Evolutionary conservation across 2,888 invertebrate genomes (phyloP).

Genomic region (Trachelus troglodyta): DNA sequence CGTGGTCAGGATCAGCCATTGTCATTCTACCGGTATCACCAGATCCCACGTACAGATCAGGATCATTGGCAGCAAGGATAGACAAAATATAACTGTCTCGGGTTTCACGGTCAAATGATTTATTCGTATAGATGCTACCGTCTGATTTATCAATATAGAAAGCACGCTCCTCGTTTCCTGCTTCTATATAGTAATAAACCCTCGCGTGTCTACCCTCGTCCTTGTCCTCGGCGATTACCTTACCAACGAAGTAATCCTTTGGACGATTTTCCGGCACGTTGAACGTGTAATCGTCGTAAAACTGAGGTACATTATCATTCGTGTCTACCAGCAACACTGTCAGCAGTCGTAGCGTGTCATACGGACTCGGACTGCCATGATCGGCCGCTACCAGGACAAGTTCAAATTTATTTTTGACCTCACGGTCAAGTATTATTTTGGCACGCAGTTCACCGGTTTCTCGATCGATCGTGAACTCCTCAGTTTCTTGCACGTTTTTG

Average conservation of each 20-base stretch:
- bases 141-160: slow-evolving; percentile 85
- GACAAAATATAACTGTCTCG: slow-evolving; percentile 80
- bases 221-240: slow-evolving; percentile 78
- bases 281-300: slow-evolving; percentile 78
- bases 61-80: slow-evolving; percentile 86
- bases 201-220: slow-evolving; percentile 85
- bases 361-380: slow-evolving; percentile 83
- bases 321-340: slow-evolving; percentile 82
- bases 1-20: slow-evolving; percentile 69
- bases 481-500: slow-evolving; percentile 81
- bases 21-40: slow-evolving; percentile 51
- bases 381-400: slow-evolving; percentile 85
- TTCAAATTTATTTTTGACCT: slow-evolving; percentile 76
- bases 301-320: slow-evolving; percentile 85
- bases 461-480: slow-evolving; percentile 83
- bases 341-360: slow-evolving; percentile 81
- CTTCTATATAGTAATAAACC: slow-evolving; percentile 85
- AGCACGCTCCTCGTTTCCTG: slow-evolving; percentile 79
- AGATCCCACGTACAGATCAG: slow-evolving; percentile 75
- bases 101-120: slow-evolving; percentile 85
- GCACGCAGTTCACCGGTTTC: slow-evolving; percentile 85
- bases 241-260: slow-evolving; percentile 69
- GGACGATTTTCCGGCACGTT: slow-evolving; percentile 77
- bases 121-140: slow-evolving; percentile 83
- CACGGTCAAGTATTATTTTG: slow-evolving; percentile 83